Base-by-base conservation (phyloP, 1,140 invertebrate species). In the Drosophila quadrilineata region DNA sequence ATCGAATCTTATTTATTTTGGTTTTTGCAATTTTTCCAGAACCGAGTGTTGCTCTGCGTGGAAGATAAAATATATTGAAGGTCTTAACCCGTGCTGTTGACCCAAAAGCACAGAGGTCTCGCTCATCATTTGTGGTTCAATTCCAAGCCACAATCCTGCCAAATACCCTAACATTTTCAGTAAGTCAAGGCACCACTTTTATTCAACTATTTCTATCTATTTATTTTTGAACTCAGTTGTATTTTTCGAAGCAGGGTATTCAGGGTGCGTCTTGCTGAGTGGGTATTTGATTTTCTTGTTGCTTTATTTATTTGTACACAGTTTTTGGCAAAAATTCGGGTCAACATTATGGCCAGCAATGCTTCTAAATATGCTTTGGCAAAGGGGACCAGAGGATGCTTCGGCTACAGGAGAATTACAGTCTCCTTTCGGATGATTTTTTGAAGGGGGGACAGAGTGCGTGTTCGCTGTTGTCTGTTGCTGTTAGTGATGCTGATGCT, bases 1-100 rank as follows among this genome's bases (percentile, higher is more conserved):
- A 85, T 85, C 79, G 79, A 85, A 85, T 85, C 74, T 77, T 85
- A 85, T 85, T 85, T 85, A 79, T 85, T 85, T 85, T 85, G 66
- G 71, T 73, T 77, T 77, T 79, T 38, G 79, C 66, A 85, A 85
- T 71, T 79, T 85, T 75, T 77, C 40, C 58, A 80, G 35, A n/a
- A 68, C 65, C 52, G 59, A 75, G 73, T 84, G 79, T 76, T 76
- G 79, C 69, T 77, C 53, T 17, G 58, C 69, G 69, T n/a, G n/a
- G n/a, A 64, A 85, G 77, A 85, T 85, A 77, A 84, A 74, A 85
- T 72, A 75, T 77, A 85, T 85, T 85, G 74, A 85, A 73, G 71
- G 54, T 54, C 70, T 53, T 58, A 72, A 72, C 67, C 75, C 76
- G 63, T 57, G n/a, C 72, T 69, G 50, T 46, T 52, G 54, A 43